These are phyloP conservation scores for Epizoanthus stellaris DNA, from an alignment of 92 coral and sea anemone genomes.

Conservation along the genomic window DNA sequence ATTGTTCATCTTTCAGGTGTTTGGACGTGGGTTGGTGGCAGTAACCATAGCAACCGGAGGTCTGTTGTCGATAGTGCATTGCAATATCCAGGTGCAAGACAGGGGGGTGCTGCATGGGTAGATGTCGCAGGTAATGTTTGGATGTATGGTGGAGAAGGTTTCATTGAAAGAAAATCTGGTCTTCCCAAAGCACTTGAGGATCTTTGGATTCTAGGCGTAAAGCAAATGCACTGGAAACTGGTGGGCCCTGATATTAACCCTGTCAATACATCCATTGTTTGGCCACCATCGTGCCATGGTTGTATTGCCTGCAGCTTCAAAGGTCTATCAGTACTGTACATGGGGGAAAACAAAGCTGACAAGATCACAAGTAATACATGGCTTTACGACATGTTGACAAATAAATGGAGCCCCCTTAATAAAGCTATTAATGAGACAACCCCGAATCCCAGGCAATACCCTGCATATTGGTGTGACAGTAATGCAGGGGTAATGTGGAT, in stretches of 20 bases:
- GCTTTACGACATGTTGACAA: constrained; percentile 66
- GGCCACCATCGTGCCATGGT: constrained; percentile 69
- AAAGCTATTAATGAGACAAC: constrained; percentile 13
- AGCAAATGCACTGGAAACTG: constrained; percentile 59
- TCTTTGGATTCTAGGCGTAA: constrained; percentile 73
- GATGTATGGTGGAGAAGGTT: constrained; percentile 81
- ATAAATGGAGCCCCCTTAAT: constrained; percentile 57
- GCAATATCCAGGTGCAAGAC: constrained; percentile 76
- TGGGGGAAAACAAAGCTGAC: constrained; percentile 32
- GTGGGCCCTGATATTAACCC: not conserved
- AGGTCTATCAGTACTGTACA: constrained; percentile 66
- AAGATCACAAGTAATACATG: constrained; percentile 49
- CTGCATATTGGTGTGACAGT: constrained; percentile 84
- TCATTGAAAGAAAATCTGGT: constrained; percentile 23
- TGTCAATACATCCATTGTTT: constrained; percentile 16
- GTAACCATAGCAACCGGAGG: constrained; percentile 52
- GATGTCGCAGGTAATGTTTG: constrained; percentile 69
- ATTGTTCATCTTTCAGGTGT: constrained; percentile 37
- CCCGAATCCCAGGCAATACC: constrained; percentile 60
- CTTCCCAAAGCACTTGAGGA: constrained; percentile 56
- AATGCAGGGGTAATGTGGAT: constrained; percentile 67
- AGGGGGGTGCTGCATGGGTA: constrained; percentile 75
- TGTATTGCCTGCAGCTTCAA: constrained; percentile 71
- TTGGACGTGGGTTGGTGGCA: constrained; percentile 86
- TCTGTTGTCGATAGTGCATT: constrained; percentile 11